These are phyloP conservation scores for Channa argus DNA, from an alignment of 2,113 vertebrate genomes.

Conservation along the genomic window DNA sequence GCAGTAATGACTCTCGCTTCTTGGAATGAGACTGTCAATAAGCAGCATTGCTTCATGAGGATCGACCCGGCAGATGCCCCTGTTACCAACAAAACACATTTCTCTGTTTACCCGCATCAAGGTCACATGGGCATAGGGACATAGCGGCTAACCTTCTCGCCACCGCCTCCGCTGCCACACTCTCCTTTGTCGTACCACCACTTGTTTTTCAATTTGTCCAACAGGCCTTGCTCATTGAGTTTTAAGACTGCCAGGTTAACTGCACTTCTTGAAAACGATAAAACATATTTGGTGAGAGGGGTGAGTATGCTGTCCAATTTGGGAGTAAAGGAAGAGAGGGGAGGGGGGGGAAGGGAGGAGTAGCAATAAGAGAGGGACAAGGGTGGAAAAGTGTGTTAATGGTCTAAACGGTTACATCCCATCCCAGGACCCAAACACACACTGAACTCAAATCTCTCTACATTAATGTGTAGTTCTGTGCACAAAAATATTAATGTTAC, in stretches of 20 bases:
- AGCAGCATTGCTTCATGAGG: neutral
- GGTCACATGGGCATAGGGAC: conserved; percentile 87
- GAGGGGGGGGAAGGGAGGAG: conserved; percentile 56
- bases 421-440: conserved; percentile 39
- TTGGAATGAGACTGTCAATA: neutral
- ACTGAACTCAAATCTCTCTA: conserved; percentile 44
- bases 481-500: no score
- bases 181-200: conserved; percentile 99
- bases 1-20: conserved; percentile 87
- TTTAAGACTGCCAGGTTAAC: conserved; percentile 99
- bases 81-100: conserved; percentile 90
- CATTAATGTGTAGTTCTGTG: neutral
- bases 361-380: conserved; percentile 71
- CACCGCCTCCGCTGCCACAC: conserved; percentile 99
- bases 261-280: conserved; percentile 99
- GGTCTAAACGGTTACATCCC: conserved; percentile 42
- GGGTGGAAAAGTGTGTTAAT: conserved; percentile 70
- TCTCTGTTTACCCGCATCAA: conserved; percentile 87
- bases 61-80: conserved; percentile 94
- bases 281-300: conserved; percentile 99
- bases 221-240: conserved; percentile 99
- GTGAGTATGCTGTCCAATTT: conserved; percentile 78
- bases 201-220: conserved; percentile 99
- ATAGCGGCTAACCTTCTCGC: conserved; percentile 99
- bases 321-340: conserved; percentile 29